These are phyloP conservation scores for Lagopus muta DNA, from an alignment of 2,113 vertebrate genomes.

Conservation along the genomic window DNA sequence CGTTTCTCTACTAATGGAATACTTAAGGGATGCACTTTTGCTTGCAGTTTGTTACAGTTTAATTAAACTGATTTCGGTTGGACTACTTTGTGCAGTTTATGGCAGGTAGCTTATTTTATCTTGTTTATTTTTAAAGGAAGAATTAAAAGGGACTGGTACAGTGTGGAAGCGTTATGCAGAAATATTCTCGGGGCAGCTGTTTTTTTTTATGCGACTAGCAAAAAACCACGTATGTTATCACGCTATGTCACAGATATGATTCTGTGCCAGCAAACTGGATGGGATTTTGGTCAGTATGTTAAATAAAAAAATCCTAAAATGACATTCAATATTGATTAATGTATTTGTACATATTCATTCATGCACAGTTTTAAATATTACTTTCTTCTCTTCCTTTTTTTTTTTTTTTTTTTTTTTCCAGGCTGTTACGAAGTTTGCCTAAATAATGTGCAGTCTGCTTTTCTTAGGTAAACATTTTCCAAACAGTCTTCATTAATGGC, in stretches of 20 bases:
- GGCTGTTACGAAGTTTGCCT: not conserved
- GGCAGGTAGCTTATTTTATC: slow-evolving; percentile 55
- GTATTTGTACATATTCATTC: not conserved
- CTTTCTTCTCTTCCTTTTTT: not conserved
- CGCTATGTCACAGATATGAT: not conserved
- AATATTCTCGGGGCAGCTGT: slow-evolving; percentile 9
- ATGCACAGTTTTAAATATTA: not conserved
- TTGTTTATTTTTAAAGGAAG: slow-evolving; percentile 37
- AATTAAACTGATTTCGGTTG: slow-evolving; percentile 73
- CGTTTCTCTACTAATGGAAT: slow-evolving; percentile 58
- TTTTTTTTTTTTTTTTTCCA: not conserved
- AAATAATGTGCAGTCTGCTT: slow-evolving; percentile 23
- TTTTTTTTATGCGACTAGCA: slow-evolving; percentile 9
- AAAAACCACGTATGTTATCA: slow-evolving; percentile 32
- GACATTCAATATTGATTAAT: not conserved
- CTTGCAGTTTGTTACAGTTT: slow-evolving; percentile 42
- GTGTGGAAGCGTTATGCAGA: not conserved
- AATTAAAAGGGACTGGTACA: slow-evolving; percentile 31
- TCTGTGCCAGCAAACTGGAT: not conserved
- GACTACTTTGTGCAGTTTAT: slow-evolving; percentile 62
- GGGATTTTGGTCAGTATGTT: slow-evolving; percentile 6
- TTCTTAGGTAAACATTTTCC: slow-evolving; percentile 49
- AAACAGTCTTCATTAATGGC: slow-evolving; percentile 37
- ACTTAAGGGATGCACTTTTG: slow-evolving; percentile 56
- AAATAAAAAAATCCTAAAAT: slow-evolving; percentile 28